A percentile compares a stretch with the other conserved stretches of the same genome.
Evolutionary conservation across 2,888 invertebrate genomes (phyloP).

Genomic region (Argynnis bischoffii): DNA sequence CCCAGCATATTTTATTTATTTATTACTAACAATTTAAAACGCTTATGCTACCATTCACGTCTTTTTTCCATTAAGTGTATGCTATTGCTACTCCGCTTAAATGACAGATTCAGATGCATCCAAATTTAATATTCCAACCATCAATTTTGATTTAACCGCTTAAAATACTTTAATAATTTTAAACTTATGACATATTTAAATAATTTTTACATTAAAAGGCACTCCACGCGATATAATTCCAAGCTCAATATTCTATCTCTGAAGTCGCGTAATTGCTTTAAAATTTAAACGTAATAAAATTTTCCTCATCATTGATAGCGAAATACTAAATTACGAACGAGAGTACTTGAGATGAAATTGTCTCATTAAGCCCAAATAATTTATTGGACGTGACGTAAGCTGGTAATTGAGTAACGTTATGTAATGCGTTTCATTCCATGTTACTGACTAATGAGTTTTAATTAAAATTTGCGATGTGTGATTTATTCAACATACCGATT

Average conservation of each 20-base stretch:
- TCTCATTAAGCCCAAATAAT: constrained; percentile 40
- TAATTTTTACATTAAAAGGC: constrained; percentile 7
- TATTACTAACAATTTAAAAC: no score
- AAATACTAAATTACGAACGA: constrained; percentile 32
- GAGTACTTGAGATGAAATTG: constrained; percentile 32
- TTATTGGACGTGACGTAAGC: constrained; percentile 34
- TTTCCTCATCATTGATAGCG: constrained; percentile 34
- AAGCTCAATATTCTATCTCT: constrained; percentile 14
- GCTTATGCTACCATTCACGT: no score
- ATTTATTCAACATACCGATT: constrained; percentile 7
- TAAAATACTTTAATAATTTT: no score
- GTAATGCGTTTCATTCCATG: constrained; percentile 20
- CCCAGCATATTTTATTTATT: no score
- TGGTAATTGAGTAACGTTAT: constrained; percentile 25
- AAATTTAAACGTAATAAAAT: constrained; percentile 38
- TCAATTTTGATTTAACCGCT: no score
- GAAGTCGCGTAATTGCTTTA: constrained; percentile 21
- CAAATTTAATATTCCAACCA: no score
- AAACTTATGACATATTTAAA: background rate
- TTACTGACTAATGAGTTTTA: constrained; percentile 21
- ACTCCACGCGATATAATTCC: background rate
- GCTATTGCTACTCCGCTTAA: no score
- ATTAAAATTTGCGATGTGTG: constrained; percentile 22
- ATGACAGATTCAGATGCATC: no score
- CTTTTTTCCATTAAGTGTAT: no score